Percentiles rank a stretch among this genome's conserved stretches.
These are phyloP conservation scores for Liposcelis brunnea DNA, from an alignment of 2,888 invertebrate species.

Conservation along the genomic window DNA sequence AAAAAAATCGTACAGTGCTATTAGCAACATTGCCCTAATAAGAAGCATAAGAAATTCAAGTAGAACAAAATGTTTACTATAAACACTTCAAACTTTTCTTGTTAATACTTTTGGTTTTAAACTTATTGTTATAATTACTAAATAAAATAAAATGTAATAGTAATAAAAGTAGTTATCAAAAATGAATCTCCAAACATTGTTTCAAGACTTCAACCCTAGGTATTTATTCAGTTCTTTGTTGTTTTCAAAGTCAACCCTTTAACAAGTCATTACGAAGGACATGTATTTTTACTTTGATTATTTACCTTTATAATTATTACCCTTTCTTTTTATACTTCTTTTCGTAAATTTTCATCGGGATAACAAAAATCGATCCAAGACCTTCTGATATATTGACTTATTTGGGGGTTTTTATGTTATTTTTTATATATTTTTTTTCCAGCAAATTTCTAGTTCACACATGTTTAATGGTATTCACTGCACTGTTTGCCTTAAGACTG, in stretches of 20 bases:
- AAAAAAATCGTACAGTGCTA: too few species aligned
- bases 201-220: slow-evolving; percentile 88
- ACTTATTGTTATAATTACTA: too few species aligned
- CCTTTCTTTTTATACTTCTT: slow-evolving; percentile 8
- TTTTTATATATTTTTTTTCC: slow-evolving; percentile 27
- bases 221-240: slow-evolving; percentile 23
- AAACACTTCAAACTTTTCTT: too few species aligned
- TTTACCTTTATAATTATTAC: slow-evolving; percentile 11
- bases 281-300: slow-evolving; percentile 3
- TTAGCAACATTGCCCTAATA: too few species aligned
- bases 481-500: slow-evolving; percentile 73
- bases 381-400: slow-evolving; percentile 9
- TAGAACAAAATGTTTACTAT: too few species aligned
- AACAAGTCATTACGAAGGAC: neutral
- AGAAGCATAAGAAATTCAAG: too few species aligned
- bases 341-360: neutral
- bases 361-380: neutral
- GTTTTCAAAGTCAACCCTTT: neutral
- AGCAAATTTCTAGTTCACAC: slow-evolving; percentile 96
- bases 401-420: slow-evolving; percentile 11
- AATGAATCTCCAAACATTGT: slow-evolving; percentile 78
- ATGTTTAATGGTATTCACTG: slow-evolving; percentile 79
- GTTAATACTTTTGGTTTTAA: too few species aligned
- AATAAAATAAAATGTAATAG: too few species aligned
- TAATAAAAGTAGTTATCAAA: slow-evolving; percentile 13